A percentile compares a stretch with the other conserved stretches of the same genome.
phyloP scores from a whole-genome alignment of 1,140 invertebrate genomes.

The Atta colombica region DNA sequence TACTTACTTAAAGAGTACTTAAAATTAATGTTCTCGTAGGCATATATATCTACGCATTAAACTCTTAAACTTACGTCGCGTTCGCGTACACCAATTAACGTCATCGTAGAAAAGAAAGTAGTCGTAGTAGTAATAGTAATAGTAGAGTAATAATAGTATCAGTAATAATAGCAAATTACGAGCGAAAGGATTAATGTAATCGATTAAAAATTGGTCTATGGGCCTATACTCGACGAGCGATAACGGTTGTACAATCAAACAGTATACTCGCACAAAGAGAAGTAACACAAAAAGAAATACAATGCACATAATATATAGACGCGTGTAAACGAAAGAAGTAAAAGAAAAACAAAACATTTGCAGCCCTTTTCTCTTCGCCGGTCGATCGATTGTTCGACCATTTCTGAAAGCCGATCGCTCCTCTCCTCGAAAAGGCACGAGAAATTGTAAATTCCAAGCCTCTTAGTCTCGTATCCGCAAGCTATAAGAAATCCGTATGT shows the following conservation, averaged over 20 bases:
- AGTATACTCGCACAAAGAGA: slow-evolving; percentile 31
- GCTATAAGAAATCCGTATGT: slow-evolving; percentile 36
- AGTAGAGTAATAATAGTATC: slow-evolving; percentile 47
- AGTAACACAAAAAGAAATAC: slow-evolving; percentile 43
- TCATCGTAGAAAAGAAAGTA: slow-evolving; percentile 66
- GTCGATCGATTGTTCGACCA: slow-evolving; percentile 59
- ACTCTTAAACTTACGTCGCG: slow-evolving; percentile 44
- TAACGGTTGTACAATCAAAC: slow-evolving; percentile 54
- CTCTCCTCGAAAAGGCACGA: slow-evolving; percentile 72
- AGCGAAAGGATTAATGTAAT: slow-evolving; percentile 55
- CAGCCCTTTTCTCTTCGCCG: not conserved
- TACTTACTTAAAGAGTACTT: slow-evolving; percentile 60
- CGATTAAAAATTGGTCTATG: slow-evolving; percentile 62
- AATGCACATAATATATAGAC: slow-evolving; percentile 31
- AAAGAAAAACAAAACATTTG: slow-evolving; percentile 29
- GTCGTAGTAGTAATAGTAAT: slow-evolving; percentile 42
- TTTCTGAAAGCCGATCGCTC: slow-evolving; percentile 64
- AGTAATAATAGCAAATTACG: slow-evolving; percentile 58
- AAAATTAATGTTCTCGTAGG: slow-evolving; percentile 69
- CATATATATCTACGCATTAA: slow-evolving; percentile 55
- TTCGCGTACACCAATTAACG: slow-evolving; percentile 37
- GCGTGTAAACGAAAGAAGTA: slow-evolving; percentile 24
- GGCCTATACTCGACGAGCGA: slow-evolving; percentile 37
- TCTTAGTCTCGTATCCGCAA: slow-evolving; percentile 60
- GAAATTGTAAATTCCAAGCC: slow-evolving; percentile 62